phyloP scores from a whole-genome alignment of 2,113 vertebrate genomes.

The Callipepla squamata region DNA sequence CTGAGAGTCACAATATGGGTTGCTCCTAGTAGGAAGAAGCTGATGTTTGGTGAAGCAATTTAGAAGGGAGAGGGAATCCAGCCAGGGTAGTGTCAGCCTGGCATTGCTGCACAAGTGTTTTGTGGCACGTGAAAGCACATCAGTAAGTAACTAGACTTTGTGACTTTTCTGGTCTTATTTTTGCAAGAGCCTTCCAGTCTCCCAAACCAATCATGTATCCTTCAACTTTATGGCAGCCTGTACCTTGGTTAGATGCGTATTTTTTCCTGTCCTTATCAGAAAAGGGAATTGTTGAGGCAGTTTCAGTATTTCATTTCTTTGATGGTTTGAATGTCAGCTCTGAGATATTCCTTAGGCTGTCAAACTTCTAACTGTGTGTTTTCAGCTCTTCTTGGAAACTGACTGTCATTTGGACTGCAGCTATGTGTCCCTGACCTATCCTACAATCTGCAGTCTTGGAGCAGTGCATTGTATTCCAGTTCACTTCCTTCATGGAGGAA shows the following conservation, averaged over 20 bases:
- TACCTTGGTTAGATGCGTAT: background rate
- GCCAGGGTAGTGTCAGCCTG: background rate
- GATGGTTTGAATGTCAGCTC: background rate
- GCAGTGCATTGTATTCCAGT: background rate
- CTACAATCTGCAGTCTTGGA: background rate
- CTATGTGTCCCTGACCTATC: conserved; percentile 5
- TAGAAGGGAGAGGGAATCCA: background rate
- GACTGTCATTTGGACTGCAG: background rate
- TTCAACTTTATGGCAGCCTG: background rate
- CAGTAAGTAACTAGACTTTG: background rate
- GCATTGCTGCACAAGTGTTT: background rate
- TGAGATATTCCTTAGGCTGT: conserved; percentile 1
- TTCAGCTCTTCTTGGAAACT: conserved; percentile 10
- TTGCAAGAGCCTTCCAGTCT: background rate
- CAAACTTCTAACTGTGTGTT: background rate
- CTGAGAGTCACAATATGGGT: background rate
- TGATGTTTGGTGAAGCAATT: background rate
- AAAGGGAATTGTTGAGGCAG: background rate
- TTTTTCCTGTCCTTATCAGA: background rate
- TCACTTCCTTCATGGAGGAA: conserved; percentile 4
- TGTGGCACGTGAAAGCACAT: background rate
- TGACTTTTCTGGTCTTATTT: background rate
- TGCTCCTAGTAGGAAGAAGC: background rate
- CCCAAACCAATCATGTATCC: background rate
- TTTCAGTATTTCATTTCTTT: background rate